Evolutionary conservation across 2,797 vertebrate species (phyloP), one percentile per base, ranked within the genome.

Genomic region (Pelochelys cantorii): DNA sequence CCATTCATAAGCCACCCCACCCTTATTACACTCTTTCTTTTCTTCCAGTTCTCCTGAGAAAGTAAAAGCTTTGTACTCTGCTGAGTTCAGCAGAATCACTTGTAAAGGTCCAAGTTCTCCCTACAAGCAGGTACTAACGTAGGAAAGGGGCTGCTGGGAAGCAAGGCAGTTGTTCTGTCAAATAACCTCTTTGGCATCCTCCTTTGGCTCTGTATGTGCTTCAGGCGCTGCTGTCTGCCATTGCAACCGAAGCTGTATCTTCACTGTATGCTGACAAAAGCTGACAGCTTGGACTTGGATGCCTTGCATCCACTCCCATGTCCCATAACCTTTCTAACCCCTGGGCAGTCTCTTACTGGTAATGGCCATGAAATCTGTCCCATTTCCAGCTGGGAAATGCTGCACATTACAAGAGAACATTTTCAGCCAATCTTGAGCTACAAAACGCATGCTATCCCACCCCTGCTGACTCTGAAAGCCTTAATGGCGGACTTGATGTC

Each of bases 241-340:
- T 55, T 53, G 25, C 57, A 88, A 48, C 60, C 90, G 84, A 89
- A 89, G 9, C 78, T 84, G 23, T 1, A 79, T 77, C 20, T 17
- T 81, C 42, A 86, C 56, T 57, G 9, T 79, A 0, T 10, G 77
- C 11, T 90, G 83, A 34, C 85, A 88, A 59, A 80, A 87, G 53
- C 79, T 83, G 79, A 60, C 31, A 84, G n/a, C 0, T 0, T 81
- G 42, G 86, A 71, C 31, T 2, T 4, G 60, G 77, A 74, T 29
- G 53, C 31, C 55, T 42, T 25, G 29, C 0, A 77, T 77, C 42
- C 25, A 7, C 42, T 52, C 25, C 74, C 9, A 2, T 37, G 0
- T 87, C n/a, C 62, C 74, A 53, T 89, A 59, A 78, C 77, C 77
- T 83, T 90, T 77, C 22, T 84, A 52, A 89, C 85, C 55, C 31